Conservation (phyloP, 2,797 vertebrate genomes). For the Macropus fuliginosus region DNA sequence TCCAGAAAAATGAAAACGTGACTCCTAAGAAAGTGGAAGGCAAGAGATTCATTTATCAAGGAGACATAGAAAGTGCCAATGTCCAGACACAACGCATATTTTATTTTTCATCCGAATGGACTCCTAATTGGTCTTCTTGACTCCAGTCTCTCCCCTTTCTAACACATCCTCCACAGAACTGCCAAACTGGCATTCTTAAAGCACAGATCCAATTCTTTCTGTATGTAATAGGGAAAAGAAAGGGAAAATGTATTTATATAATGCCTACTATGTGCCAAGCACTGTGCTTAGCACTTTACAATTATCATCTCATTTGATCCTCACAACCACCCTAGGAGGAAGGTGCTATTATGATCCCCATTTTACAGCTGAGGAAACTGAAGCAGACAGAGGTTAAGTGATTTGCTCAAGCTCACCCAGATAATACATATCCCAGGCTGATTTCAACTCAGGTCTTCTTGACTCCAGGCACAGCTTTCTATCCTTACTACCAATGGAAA, state of each 20-base stretch:
- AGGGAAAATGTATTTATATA: background rate
- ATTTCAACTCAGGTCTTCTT: too few relatives aligned
- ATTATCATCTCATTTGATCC: too few relatives aligned
- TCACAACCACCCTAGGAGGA: too few relatives aligned
- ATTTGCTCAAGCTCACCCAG: too few relatives aligned
- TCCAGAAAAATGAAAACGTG: conserved; percentile 99
- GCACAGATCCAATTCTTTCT: background rate
- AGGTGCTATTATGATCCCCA: too few relatives aligned
- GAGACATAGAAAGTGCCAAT: rapidly evolving
- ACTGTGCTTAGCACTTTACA: background rate
- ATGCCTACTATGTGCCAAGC: background rate
- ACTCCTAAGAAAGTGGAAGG: conserved; percentile 87
- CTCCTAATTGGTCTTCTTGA: background rate
- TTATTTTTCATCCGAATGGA: background rate
- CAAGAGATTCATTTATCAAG: background rate
- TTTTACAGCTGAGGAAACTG: too few relatives aligned
- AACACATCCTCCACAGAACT: background rate
- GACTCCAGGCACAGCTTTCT: too few relatives aligned
- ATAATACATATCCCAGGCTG: too few relatives aligned
- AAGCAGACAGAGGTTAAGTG: too few relatives aligned
- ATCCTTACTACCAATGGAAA: too few relatives aligned
- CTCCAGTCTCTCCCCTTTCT: background rate
- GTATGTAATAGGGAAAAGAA: background rate
- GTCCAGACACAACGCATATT: background rate
- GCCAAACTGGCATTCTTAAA: background rate